phyloP scores from a whole-genome alignment of 2,888 invertebrate species.

The Philhelius pedissequus region DNA sequence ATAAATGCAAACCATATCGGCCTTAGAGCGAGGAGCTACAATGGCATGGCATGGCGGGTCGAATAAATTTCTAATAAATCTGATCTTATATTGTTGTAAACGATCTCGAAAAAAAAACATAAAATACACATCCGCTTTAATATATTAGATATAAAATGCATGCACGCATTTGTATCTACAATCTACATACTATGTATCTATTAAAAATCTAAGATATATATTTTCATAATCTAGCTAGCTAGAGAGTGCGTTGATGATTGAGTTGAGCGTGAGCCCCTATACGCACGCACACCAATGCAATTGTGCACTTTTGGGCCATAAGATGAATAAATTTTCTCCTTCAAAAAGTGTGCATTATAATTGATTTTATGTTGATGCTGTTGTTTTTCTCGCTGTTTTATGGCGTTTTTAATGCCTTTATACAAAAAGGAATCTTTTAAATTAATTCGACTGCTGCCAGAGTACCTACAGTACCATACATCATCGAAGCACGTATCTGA shows the following conservation, averaged over 20 bases:
- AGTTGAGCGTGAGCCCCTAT: background rate
- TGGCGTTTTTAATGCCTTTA: constrained; percentile 4
- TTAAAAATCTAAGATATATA: background rate
- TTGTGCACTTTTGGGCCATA: constrained; percentile 30
- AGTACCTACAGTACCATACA: constrained; percentile 11
- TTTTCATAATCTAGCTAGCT: background rate
- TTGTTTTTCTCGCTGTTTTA: constrained; percentile 8
- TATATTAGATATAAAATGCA: background rate
- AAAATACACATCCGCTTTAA: background rate
- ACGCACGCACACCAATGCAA: background rate
- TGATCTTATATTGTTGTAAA: background rate
- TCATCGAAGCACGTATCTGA: constrained; percentile 4
- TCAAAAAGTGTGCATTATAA: constrained; percentile 30
- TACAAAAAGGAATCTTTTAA: constrained; percentile 32
- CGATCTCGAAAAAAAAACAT: constrained; percentile 12
- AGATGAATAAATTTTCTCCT: constrained; percentile 44
- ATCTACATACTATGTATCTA: too few species aligned
- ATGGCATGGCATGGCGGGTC: background rate
- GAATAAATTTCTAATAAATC: constrained; percentile 11
- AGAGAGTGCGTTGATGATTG: constrained; percentile 9
- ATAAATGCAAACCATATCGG: background rate
- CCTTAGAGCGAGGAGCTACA: background rate
- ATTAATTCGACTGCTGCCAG: constrained; percentile 12
- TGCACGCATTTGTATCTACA: constrained; percentile 2
- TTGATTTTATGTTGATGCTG: constrained; percentile 18